phyloP scores from a whole-genome alignment of 2,797 vertebrate species.

The Smutsia temminckii region DNA sequence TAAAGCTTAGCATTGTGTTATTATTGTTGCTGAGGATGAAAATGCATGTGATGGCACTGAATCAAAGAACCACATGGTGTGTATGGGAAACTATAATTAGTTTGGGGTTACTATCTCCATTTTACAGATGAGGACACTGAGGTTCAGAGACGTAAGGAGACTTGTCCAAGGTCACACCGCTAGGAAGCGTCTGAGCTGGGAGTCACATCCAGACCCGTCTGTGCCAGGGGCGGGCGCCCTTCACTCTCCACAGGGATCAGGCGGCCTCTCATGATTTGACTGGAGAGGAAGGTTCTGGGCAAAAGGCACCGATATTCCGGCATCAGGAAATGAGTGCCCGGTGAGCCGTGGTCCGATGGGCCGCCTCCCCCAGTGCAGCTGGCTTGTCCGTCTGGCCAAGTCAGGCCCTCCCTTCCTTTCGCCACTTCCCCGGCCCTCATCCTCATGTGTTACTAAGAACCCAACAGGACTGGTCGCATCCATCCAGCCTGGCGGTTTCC shows the following conservation, averaged over 20 bases:
- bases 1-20: background rate
- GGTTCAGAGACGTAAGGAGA: background rate
- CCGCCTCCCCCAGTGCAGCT: background rate
- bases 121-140: constrained; percentile 13
- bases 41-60: background rate
- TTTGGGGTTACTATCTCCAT: background rate
- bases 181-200: background rate
- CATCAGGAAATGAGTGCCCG: background rate
- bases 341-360: background rate
- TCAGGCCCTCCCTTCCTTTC: background rate
- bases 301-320: background rate
- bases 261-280: background rate
- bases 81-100: background rate
- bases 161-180: background rate
- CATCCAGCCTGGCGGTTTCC: background rate
- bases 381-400: background rate
- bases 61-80: background rate
- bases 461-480: background rate
- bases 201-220: background rate
- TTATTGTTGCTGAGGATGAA: background rate
- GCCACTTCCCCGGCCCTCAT: too few relatives aligned
- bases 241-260: background rate
- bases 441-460: background rate
- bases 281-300: background rate
- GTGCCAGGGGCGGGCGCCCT: too few relatives aligned